Conservation (phyloP, 2,888 invertebrate genomes). For the Uloborus plumipes region DNA sequence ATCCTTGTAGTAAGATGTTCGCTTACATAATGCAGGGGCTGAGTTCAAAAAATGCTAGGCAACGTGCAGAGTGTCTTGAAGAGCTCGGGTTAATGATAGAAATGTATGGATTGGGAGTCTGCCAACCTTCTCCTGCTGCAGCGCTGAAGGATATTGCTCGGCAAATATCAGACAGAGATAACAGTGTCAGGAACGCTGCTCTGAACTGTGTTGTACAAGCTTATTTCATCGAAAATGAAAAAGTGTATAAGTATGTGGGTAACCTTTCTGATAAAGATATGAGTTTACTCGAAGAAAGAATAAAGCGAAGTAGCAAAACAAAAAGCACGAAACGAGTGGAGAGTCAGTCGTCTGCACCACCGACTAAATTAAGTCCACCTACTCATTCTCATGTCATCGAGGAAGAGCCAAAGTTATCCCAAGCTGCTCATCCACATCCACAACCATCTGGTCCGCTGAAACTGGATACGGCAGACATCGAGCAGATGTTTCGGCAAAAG, state of each 20-base stretch:
- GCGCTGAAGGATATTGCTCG: constrained; percentile 92
- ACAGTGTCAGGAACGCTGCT: constrained; percentile 94
- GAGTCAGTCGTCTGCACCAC: constrained; percentile 36
- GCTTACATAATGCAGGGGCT: constrained; percentile 93
- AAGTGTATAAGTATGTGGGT: constrained; percentile 90
- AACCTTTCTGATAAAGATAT: constrained; percentile 95
- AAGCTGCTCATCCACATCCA: not conserved
- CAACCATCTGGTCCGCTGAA: constrained; percentile 52
- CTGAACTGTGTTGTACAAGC: constrained; percentile 93
- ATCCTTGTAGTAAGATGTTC: constrained; percentile 90
- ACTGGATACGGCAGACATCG: constrained; percentile 65
- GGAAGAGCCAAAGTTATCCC: constrained; percentile 22
- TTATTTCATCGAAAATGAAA: constrained; percentile 91
- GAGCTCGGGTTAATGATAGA: constrained; percentile 89
- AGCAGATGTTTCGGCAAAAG: constrained; percentile 59
- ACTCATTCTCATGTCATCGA: constrained; percentile 7
- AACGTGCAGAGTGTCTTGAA: constrained; percentile 95
- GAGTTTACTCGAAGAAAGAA: constrained; percentile 93
- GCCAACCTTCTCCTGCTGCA: constrained; percentile 83
- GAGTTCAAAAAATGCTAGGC: constrained; percentile 96
- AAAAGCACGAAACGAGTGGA: constrained; percentile 15
- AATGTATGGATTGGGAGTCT: constrained; percentile 85
- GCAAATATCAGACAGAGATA: constrained; percentile 96
- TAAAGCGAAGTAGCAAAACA: constrained; percentile 86
- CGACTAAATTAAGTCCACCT: constrained; percentile 47